Evolutionary conservation across 2,113 vertebrate genomes (phyloP), one percentile per base, ranked within the genome.

Genomic region (Gorsachius goisagi): DNA sequence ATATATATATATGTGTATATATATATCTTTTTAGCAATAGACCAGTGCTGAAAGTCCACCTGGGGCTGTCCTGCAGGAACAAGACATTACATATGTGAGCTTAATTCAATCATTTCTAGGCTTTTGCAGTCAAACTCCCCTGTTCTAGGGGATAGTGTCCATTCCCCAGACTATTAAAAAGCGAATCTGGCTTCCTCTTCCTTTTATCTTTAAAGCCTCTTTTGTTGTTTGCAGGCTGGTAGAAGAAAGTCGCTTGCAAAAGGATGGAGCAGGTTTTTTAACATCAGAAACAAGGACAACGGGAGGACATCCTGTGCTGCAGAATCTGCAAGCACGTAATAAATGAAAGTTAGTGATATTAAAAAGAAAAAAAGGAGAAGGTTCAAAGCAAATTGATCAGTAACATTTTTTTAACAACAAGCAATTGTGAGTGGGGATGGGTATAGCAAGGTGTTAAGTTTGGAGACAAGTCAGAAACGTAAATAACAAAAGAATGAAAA

Each of bases 261-360:
- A 44, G 47, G 45, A 92, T 78, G 60, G 60, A 86, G 15, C 49
- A 78, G 60, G 44, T 83, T 89, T 91, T 94, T 83, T 84, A 90
- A 85, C 73, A 93, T 93, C 83, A 96, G 88, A 95, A 81, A 67
- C 93, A 95, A 97, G 96, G 95, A 93, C 92, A 89, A 52, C 27
- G 63, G 56, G 69, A 96, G 78, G 93, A 89, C 93, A 87, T 90
- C 12, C 33, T 74, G 16, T 13, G 30, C 88, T 90, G 92, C 47
- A 78, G 86, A 95, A 95, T 90, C 68, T 87, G 79, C 93, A 87
- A 90, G 88, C 27, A 52, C 49, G 30, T 76, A 93, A 81, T 88
- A 95, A 86, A 64, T 4, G 12, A 66, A 91, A 88, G 81, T 53
- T 85, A 64, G 53, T 49, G 37, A 45, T 73, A 87, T 45, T 88